Conservation (phyloP, 2,888 invertebrate species). For the Rhorus exstirpatorius region DNA sequence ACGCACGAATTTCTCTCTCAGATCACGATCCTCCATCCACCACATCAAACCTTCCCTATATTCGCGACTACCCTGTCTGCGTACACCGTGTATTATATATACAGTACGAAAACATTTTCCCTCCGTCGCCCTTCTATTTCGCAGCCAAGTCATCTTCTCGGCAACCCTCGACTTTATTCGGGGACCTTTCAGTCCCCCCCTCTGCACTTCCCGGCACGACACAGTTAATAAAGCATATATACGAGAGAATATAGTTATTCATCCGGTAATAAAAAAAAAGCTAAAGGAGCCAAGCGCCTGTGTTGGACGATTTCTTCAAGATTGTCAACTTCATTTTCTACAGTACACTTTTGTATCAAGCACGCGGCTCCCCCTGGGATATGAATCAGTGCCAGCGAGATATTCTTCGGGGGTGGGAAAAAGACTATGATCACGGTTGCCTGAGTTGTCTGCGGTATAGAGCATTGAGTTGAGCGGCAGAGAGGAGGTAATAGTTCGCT, state of each 20-base stretch:
- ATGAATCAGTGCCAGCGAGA: not conserved
- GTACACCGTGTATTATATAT: constrained; percentile 42
- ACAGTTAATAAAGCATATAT: constrained; percentile 32
- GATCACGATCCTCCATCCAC: constrained; percentile 68
- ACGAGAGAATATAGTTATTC: constrained; percentile 46
- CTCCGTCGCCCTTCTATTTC: constrained; percentile 12
- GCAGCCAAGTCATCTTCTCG: constrained; percentile 31
- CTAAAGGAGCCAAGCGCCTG: not conserved
- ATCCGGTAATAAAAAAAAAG: constrained; percentile 24
- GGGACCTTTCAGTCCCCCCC: constrained; percentile 18
- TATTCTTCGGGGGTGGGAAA: not conserved
- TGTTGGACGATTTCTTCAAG: constrained; percentile 2
- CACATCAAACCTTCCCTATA: constrained; percentile 61
- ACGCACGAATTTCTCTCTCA: constrained; percentile 71
- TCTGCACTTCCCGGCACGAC: not conserved
- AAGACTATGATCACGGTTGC: too few species aligned
- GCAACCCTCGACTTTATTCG: constrained; percentile 41
- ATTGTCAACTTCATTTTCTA: constrained; percentile 35
- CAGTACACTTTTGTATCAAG: not conserved
- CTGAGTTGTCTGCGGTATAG: too few species aligned
- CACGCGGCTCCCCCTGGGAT: not conserved
- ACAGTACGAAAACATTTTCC: not conserved
- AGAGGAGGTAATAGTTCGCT: not conserved
- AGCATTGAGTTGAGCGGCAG: too few species aligned
- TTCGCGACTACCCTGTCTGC: constrained; percentile 45